Evolutionary conservation across 2,888 invertebrate species (phyloP).

Genomic region (Idaea biselata): DNA sequence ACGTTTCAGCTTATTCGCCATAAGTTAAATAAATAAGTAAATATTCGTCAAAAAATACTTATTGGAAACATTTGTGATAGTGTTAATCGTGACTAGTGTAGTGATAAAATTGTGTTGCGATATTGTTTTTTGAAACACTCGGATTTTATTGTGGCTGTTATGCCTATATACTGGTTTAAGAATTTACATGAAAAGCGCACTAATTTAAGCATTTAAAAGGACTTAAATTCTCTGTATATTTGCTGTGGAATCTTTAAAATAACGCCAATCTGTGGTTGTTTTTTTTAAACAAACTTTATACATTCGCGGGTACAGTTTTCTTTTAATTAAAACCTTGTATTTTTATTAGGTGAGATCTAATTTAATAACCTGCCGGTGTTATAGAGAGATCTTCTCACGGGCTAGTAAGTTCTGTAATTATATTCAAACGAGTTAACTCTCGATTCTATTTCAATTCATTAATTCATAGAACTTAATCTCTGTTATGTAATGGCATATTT

Average conservation of each 20-base stretch:
- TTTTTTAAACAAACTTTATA: constrained; percentile 30
- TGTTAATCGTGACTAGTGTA: constrained; percentile 34
- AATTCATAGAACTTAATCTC: constrained; percentile 7
- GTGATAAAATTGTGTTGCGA: constrained; percentile 32
- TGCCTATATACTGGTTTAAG: neutral
- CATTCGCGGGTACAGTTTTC: constrained; percentile 34
- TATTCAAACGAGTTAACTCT: constrained; percentile 37
- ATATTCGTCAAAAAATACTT: neutral
- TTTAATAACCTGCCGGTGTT: constrained; percentile 39
- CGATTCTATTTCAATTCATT: constrained; percentile 31
- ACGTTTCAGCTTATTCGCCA: constrained; percentile 26
- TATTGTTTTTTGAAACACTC: neutral
- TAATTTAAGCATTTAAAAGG: neutral
- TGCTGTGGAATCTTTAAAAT: neutral
- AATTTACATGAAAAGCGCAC: neutral
- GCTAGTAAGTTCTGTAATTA: constrained; percentile 30
- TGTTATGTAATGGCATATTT: constrained; percentile 1
- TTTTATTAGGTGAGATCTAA: constrained; percentile 48
- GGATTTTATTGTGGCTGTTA: too few species aligned
- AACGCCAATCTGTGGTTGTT: neutral
- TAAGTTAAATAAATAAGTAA: neutral
- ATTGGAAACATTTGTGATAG: neutral
- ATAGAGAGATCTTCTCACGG: constrained; percentile 49
- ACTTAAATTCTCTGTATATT: neutral
- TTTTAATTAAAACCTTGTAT: constrained; percentile 45